Base-by-base conservation (phyloP, 2,797 vertebrate genomes). In the Oreochromis mossambicus region DNA sequence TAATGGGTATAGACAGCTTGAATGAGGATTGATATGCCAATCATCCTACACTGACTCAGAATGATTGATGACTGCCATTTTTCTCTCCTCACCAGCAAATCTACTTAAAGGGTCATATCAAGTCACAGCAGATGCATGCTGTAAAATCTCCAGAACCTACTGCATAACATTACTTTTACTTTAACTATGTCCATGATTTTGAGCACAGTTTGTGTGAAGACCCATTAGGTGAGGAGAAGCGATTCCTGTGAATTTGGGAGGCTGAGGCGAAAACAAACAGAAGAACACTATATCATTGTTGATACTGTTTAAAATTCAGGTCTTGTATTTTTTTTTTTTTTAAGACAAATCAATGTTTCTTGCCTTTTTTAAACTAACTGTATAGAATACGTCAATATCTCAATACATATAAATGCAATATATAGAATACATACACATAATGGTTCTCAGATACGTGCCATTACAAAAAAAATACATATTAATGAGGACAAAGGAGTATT, bases 21-120 rank as follows among this genome's bases (percentile, higher is more conserved):
- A 92, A 96, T 95, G 94, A 96, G 93, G 94, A 96, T 92, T 92
- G 94, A 96, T 95, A 91, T 82, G 87, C 92, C 94, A 92, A 89
- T 94, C 94, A 91, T 85, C 82, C 79, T 79, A 12, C 46, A 78
- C 84, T 85, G 91, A 93, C 84, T 88, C 79, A 29, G 17, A 26
- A 81, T 96, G 95, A 96, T 95, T 92, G 95, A 96, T 95, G 95
- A 92, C 84, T 93, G 91, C 88, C 93, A 92, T 86, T 79, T 89
- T 80, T 83, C 56, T 79, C 78, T 80, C 78, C 87, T 80, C 50
- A 2, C 3, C 6, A 79, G 83, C n/a, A 36, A 82, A 78, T 82
- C 76, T 80, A 92, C 88, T 84, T 75, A 79, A 8, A 61, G 83
- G 78, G 80, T 84, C 88, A 77, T 19, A 54, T 21, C 17, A 8